Evolutionary conservation across 2,113 vertebrate species (phyloP).

Genomic region (Phoenicopterus ruber): DNA sequence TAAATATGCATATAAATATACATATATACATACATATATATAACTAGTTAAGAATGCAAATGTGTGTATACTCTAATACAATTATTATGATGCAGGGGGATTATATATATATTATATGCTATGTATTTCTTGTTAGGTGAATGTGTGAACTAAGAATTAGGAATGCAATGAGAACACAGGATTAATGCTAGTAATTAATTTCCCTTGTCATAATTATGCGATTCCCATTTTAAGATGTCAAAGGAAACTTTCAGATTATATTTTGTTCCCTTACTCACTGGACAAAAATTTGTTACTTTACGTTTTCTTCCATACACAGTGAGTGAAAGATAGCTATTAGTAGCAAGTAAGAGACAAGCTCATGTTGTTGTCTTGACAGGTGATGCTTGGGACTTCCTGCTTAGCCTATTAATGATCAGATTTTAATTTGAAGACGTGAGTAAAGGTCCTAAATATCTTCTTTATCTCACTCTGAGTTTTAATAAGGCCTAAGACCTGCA

Average conservation of each 20-base stretch:
- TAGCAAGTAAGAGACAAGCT: background rate
- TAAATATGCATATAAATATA: background rate
- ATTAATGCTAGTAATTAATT: background rate
- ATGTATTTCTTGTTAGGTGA: background rate
- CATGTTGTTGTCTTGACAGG: background rate
- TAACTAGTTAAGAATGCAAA: background rate
- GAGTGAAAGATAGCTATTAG: background rate
- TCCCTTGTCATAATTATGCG: background rate
- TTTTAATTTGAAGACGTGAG: background rate
- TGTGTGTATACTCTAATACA: background rate
- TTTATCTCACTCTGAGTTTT: background rate
- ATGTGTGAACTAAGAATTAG: background rate
- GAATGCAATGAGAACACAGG: background rate
- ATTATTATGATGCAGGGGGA: background rate
- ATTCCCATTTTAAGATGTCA: background rate
- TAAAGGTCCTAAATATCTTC: background rate
- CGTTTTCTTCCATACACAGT: background rate
- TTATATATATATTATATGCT: background rate
- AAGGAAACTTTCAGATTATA: background rate
- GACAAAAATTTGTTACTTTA: background rate
- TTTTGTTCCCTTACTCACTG: background rate
- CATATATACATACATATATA: background rate
- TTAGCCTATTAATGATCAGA: background rate
- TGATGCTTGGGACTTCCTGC: background rate
- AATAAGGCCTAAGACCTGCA: background rate